Conservation (phyloP, 1,140 invertebrate species). For the Thaumetopoea pityocampa region DNA sequence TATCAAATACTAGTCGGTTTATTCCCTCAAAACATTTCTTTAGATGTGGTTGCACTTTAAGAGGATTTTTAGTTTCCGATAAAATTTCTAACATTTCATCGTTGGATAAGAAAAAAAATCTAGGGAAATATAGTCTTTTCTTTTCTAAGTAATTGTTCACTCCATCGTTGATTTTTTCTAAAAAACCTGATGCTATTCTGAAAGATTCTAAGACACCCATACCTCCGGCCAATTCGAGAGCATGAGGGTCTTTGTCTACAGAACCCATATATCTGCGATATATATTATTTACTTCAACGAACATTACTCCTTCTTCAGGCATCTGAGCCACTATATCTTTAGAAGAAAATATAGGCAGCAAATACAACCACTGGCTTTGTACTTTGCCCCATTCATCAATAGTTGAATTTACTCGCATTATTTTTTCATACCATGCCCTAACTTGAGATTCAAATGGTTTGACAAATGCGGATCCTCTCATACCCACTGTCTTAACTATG, state of each 20-base stretch:
- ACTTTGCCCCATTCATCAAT: conserved; percentile 93
- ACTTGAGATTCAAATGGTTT: conserved; percentile 91
- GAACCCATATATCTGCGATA: conserved; percentile 88
- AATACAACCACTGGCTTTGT: conserved; percentile 93
- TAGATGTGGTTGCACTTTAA: conserved; percentile 92
- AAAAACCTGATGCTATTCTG: conserved; percentile 81
- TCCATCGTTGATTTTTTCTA: conserved; percentile 91
- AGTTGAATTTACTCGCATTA: conserved; percentile 86
- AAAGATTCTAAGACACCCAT: conserved; percentile 85
- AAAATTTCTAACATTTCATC: conserved; percentile 97
- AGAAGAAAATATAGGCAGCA: conserved; percentile 94
- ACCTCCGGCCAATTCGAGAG: conserved; percentile 84
- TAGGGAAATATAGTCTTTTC: conserved; percentile 92
- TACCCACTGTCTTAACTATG: conserved; percentile 90
- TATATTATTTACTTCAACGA: conserved; percentile 84
- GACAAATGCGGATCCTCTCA: conserved; percentile 94
- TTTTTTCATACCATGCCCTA: conserved; percentile 88
- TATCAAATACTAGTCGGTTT: conserved; percentile 83
- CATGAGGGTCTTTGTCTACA: conserved; percentile 83
- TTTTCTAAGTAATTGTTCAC: conserved; percentile 94
- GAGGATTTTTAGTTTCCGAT: conserved; percentile 93
- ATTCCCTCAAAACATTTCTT: conserved; percentile 95
- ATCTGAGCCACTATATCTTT: conserved; percentile 96
- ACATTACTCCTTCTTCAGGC: conserved; percentile 91
- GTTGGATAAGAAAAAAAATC: conserved; percentile 97